phyloP scores from a whole-genome alignment of 2,888 invertebrate genomes.

The Phlogophora meticulosa region DNA sequence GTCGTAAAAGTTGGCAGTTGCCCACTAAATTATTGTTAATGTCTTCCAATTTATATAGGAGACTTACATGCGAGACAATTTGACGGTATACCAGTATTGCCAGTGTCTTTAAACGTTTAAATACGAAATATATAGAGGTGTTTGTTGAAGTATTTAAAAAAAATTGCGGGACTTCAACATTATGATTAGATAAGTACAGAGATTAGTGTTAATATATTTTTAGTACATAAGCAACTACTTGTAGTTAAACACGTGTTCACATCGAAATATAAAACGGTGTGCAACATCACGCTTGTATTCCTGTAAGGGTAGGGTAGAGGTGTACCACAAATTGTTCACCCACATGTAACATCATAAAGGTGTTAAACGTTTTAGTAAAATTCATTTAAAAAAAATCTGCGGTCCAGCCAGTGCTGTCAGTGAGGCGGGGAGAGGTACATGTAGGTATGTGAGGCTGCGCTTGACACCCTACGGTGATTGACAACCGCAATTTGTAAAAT shows the following conservation, averaged over 20 bases:
- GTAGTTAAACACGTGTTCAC: too few species aligned
- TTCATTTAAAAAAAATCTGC: conserved; percentile 18
- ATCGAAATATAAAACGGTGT: conserved; percentile 13
- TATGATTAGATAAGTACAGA: too few species aligned
- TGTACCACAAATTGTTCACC: too few species aligned
- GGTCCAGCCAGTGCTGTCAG: conserved; percentile 17
- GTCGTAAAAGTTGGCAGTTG: conserved; percentile 58
- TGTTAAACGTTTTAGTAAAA: too few species aligned
- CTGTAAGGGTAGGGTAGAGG: too few species aligned
- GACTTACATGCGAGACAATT: conserved; percentile 50
- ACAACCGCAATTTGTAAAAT: conserved; percentile 21
- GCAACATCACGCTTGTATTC: too few species aligned
- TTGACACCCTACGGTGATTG: conserved; percentile 36
- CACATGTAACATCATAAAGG: too few species aligned
- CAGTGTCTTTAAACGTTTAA: conserved; percentile 26
- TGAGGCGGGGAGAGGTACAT: not conserved
- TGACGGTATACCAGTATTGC: conserved; percentile 1
- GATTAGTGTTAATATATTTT: too few species aligned
- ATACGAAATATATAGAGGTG: conserved; percentile 34
- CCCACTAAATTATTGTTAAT: conserved; percentile 64
- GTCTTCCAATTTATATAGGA: conserved; percentile 55
- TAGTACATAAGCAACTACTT: too few species aligned
- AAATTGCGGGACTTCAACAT: too few species aligned
- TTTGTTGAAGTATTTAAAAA: conserved; percentile 13
- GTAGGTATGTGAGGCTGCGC: not conserved